Percentiles rank a stretch among this genome's conserved stretches.
Evolutionary conservation across 2,113 vertebrate species (phyloP).

Genomic region (Dicaeum eximium): DNA sequence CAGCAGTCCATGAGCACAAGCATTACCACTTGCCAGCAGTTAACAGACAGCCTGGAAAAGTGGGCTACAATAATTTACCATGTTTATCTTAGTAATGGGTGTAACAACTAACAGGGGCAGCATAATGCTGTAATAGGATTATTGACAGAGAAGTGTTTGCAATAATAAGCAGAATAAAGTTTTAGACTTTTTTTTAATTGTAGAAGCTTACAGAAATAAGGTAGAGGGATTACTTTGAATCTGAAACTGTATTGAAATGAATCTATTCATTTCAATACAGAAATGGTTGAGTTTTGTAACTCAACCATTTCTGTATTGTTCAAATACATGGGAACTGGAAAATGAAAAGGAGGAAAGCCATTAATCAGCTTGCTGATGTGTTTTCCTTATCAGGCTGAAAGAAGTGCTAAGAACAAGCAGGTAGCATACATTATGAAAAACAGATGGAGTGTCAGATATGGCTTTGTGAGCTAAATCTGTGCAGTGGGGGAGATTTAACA

Average conservation of each 20-base stretch:
- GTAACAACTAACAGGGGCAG: neutral
- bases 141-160: neutral
- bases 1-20: neutral
- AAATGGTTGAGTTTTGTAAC: too few species aligned
- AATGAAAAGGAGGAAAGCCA: neutral
- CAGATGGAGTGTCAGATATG: neutral
- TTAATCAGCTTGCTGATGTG: slow-evolving; percentile 20
- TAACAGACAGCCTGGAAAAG: neutral
- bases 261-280: too few species aligned
- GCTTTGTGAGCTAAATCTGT: neutral
- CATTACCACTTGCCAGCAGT: neutral
- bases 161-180: neutral
- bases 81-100: neutral
- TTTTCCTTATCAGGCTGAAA: slow-evolving; percentile 21
- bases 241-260: too few species aligned
- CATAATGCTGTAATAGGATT: neutral
- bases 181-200: neutral
- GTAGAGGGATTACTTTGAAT: neutral
- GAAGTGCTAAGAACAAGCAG: neutral
- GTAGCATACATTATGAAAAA: slow-evolving; percentile 18
- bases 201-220: neutral
- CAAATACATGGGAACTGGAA: neutral
- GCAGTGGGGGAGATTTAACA: neutral
- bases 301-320: neutral
- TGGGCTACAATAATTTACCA: neutral